Evolutionary conservation across 2,113 vertebrate species (phyloP).

Genomic region (Nothobranchius kuhntae): DNA sequence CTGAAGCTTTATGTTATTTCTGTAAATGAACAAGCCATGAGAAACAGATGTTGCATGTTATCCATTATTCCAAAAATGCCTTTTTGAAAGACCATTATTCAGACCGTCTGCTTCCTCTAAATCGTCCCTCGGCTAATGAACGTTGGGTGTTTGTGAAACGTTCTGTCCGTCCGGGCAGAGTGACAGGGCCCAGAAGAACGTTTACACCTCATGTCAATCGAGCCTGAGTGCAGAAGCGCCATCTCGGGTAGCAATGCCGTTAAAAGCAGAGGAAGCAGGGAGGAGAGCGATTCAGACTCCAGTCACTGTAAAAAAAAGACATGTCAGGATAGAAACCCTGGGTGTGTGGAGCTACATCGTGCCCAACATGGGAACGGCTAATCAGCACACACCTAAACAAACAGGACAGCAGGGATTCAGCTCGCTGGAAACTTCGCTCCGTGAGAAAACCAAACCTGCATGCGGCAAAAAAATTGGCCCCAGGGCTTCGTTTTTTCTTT

Average conservation of each 20-base stretch:
- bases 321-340: slow-evolving; percentile 72
- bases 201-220: slow-evolving; percentile 73
- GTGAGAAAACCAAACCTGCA: slow-evolving; percentile 82
- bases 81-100: slow-evolving; percentile 70
- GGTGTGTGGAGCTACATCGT: slow-evolving; percentile 63
- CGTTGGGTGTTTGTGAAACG: slow-evolving; percentile 67
- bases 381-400: slow-evolving; percentile 84
- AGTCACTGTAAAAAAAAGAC: slow-evolving; percentile 67
- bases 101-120: slow-evolving; percentile 55
- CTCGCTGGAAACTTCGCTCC: slow-evolving; percentile 75
- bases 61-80: slow-evolving; percentile 72
- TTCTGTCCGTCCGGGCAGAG: slow-evolving; percentile 69
- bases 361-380: slow-evolving; percentile 81
- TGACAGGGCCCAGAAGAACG: slow-evolving; percentile 66
- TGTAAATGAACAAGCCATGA: slow-evolving; percentile 71
- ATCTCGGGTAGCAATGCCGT: slow-evolving; percentile 62
- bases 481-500: slow-evolving; percentile 43
- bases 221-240: slow-evolving; percentile 59
- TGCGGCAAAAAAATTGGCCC: slow-evolving; percentile 61
- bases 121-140: slow-evolving; percentile 64
- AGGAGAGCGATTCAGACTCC: slow-evolving; percentile 43
- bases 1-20: slow-evolving; percentile 73
- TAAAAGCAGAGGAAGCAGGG: slow-evolving; percentile 51
- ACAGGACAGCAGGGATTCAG: slow-evolving; percentile 76
- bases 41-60: slow-evolving; percentile 78